phyloP scores from a whole-genome alignment of 37 sponge, comb jelly and placozoan species.

The Petrosia ficiformis region DNA sequence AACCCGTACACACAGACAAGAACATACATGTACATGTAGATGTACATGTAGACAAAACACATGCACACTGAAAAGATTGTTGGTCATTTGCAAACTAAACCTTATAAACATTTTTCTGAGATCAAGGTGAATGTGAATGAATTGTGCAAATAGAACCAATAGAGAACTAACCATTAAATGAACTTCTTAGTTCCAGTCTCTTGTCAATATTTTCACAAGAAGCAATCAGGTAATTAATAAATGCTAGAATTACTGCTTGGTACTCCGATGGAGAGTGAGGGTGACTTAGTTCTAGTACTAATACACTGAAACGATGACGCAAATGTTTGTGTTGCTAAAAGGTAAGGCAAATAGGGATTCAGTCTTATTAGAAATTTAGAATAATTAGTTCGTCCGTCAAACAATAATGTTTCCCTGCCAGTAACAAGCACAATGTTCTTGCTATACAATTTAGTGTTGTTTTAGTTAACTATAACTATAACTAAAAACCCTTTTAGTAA shows the following conservation, averaged over 20 bases:
- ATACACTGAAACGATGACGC: conserved; percentile 45
- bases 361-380: background rate
- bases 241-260: conserved; percentile 27
- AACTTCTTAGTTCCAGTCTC: conserved; percentile 30
- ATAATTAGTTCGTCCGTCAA: background rate
- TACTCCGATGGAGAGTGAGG: conserved; percentile 24
- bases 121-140: too few relatives aligned
- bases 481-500: too few relatives aligned
- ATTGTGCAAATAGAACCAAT: too few relatives aligned
- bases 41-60: too few relatives aligned
- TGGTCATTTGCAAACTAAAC: too few relatives aligned
- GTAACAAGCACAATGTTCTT: too few relatives aligned
- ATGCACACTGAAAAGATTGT: too few relatives aligned
- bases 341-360: background rate
- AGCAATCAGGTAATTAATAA: conserved; percentile 56
- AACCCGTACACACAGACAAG: too few relatives aligned
- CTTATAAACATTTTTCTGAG: too few relatives aligned
- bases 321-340: conserved; percentile 6
- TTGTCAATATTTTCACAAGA: conserved; percentile 26
- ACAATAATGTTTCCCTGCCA: background rate
- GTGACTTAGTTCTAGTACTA: conserved; percentile 40
- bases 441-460: too few relatives aligned
- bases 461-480: too few relatives aligned
- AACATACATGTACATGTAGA: too few relatives aligned
- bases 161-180: conserved; percentile 29